These are phyloP conservation scores for Chloroceryle inda DNA, from an alignment of 2,797 vertebrate genomes.

Conservation along the genomic window DNA sequence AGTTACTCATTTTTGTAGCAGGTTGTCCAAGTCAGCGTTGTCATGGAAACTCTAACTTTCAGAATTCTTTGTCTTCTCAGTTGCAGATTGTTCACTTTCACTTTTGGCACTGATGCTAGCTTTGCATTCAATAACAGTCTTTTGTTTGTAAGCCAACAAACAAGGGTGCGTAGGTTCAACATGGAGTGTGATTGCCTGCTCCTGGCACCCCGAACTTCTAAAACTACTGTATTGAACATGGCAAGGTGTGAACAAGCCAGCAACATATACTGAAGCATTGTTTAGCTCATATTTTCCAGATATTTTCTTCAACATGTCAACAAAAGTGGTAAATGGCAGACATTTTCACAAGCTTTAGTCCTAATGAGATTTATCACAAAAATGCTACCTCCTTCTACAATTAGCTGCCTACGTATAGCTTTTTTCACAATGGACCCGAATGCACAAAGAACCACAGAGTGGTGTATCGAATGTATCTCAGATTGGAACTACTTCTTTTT, in stretches of 20 bases:
- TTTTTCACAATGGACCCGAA: not conserved
- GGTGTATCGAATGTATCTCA: not conserved
- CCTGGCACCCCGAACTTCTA: not conserved
- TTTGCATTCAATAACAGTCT: not conserved
- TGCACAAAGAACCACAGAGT: not conserved
- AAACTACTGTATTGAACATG: not conserved
- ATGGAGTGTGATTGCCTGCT: not conserved
- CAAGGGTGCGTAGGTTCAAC: not conserved
- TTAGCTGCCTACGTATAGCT: not conserved
- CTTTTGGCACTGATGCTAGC: not conserved
- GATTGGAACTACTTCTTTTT: not conserved
- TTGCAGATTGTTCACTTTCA: not conserved
- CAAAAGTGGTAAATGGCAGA: not conserved
- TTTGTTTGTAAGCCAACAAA: not conserved
- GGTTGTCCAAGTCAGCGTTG: not conserved
- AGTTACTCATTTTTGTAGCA: not conserved
- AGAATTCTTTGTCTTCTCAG: not conserved
- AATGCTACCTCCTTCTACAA: not conserved
- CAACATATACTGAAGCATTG: not conserved
- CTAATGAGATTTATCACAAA: constrained; percentile 8
- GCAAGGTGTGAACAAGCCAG: not conserved
- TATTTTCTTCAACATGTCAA: constrained; percentile 1
- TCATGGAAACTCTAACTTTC: constrained; percentile 3
- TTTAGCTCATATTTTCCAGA: constrained; percentile 17
- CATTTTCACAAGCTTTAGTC: constrained; percentile 17